phyloP scores from a whole-genome alignment of 2,888 invertebrate species.

The Halictus quadricinctus region DNA sequence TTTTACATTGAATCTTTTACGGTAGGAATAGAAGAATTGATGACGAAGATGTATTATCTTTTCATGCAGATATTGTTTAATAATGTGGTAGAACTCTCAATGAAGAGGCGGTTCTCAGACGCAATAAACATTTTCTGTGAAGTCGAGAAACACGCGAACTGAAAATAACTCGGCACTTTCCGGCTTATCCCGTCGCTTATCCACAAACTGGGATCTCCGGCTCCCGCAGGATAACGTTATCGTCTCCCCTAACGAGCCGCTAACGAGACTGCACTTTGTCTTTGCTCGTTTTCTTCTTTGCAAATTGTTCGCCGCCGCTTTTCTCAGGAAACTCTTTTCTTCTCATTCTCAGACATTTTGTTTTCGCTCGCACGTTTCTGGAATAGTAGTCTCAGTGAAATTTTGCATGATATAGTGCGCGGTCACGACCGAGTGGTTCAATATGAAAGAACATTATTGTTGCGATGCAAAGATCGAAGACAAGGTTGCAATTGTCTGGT shows the following conservation, averaged over 20 bases:
- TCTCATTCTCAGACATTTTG: not conserved
- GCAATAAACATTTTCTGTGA: not conserved
- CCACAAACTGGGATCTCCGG: slow-evolving; percentile 34
- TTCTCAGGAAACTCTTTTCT: not conserved
- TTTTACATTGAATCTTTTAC: too few species aligned
- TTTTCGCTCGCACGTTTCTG: not conserved
- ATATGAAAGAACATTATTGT: not conserved
- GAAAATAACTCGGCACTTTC: slow-evolving; percentile 11
- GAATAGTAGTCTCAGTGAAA: not conserved
- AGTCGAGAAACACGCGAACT: not conserved
- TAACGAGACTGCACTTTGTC: slow-evolving; percentile 59
- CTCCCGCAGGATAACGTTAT: slow-evolving; percentile 48
- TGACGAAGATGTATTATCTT: not conserved
- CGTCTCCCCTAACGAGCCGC: slow-evolving; percentile 57
- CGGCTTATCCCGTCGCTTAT: slow-evolving; percentile 48
- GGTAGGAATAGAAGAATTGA: not conserved
- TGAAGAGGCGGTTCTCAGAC: not conserved
- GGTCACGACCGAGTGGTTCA: not conserved
- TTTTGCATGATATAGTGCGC: not conserved
- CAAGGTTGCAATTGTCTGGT: not conserved
- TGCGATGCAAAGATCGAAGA: not conserved
- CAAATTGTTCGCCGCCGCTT: slow-evolving; percentile 35
- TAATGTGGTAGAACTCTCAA: not conserved
- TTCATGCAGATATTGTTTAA: not conserved
- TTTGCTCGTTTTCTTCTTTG: slow-evolving; percentile 17